Conservation (phyloP, 2,113 vertebrate genomes). For the Dicaeum eximium region DNA sequence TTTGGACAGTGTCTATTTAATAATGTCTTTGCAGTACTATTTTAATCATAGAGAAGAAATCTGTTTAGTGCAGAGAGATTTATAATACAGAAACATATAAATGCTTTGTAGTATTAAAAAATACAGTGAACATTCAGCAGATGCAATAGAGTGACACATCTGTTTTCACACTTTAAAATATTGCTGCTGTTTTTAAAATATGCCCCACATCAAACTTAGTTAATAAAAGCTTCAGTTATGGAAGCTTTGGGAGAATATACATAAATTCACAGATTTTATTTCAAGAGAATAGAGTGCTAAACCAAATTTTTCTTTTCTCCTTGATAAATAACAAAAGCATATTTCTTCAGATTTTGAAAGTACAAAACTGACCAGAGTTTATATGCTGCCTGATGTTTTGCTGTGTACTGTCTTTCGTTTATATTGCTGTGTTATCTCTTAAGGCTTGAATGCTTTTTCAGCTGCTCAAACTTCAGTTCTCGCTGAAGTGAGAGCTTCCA, state of each 20-base stretch:
- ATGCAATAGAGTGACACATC: neutral
- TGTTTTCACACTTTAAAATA: slow-evolving; percentile 39
- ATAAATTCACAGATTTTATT: neutral
- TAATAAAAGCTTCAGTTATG: slow-evolving; percentile 14
- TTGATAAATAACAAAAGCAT: neutral
- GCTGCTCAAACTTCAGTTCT: neutral
- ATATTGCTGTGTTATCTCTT: neutral
- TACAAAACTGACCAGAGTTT: neutral
- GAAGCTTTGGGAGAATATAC: neutral
- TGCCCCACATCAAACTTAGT: neutral
- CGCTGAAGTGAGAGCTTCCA: neutral
- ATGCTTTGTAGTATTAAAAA: neutral
- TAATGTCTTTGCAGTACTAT: neutral
- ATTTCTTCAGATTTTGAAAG: neutral
- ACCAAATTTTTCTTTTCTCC: neutral
- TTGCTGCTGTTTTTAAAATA: slow-evolving; percentile 5
- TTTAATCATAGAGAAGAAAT: neutral
- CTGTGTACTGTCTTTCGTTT: neutral
- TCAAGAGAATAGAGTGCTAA: neutral
- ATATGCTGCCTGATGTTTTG: neutral
- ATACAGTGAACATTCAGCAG: neutral
- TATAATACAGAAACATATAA: neutral
- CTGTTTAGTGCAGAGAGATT: neutral
- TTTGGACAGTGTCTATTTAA: neutral
- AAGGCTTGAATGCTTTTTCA: neutral